Evolutionary conservation across 2,113 vertebrate genomes (phyloP).

Genomic region (Nematolebias whitei): DNA sequence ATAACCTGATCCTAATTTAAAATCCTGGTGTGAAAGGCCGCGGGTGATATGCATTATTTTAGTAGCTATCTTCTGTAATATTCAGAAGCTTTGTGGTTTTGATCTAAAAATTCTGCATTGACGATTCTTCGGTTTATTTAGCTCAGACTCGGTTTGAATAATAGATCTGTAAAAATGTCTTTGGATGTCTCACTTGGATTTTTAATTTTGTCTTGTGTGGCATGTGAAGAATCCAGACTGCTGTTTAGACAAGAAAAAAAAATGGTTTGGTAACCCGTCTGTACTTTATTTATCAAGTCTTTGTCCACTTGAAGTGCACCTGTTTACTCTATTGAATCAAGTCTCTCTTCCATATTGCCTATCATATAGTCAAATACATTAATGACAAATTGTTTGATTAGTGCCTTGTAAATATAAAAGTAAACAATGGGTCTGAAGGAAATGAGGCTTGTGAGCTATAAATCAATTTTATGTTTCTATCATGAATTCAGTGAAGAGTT

Average conservation of each 20-base stretch:
- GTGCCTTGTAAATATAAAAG: slow-evolving; percentile 10
- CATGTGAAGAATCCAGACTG: not conserved
- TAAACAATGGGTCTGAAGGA: not conserved
- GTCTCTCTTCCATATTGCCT: not conserved
- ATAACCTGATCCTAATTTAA: too few relatives aligned
- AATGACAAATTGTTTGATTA: slow-evolving; percentile 1
- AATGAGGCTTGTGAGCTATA: slow-evolving; percentile 1
- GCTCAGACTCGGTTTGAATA: slow-evolving; percentile 9
- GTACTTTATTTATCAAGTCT: slow-evolving; percentile 37
- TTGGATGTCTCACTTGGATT: not conserved
- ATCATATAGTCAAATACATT: not conserved
- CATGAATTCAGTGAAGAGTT: slow-evolving; percentile 46
- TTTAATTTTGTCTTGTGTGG: not conserved
- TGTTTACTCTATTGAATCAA: not conserved
- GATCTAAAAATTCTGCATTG: not conserved
- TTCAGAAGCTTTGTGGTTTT: not conserved
- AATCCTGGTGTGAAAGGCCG: too few relatives aligned
- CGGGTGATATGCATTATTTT: too few relatives aligned
- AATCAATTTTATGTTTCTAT: slow-evolving; percentile 13
- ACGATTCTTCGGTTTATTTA: slow-evolving; percentile 14
- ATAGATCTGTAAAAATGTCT: not conserved
- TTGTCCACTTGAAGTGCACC: slow-evolving; percentile 9
- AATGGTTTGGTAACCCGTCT: slow-evolving; percentile 26
- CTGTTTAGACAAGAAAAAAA: slow-evolving; percentile 21
- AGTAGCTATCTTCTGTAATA: not conserved